Evolutionary conservation across 2,888 invertebrate species (phyloP), one percentile per base, ranked within the genome.

Genomic region (Synergus umbraculus): DNA sequence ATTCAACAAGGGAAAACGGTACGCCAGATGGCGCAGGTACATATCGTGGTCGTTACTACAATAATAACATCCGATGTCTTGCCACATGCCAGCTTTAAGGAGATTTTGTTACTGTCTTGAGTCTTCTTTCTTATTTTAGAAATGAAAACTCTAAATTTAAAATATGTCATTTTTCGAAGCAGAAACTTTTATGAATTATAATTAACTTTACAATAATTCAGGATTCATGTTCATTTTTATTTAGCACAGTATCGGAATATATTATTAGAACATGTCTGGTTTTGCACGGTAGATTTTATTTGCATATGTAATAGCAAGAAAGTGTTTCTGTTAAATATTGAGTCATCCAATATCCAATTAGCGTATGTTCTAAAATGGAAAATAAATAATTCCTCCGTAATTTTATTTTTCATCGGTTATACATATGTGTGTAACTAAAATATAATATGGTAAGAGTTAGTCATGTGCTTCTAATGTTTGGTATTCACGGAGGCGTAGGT

Each of bases 401-500:
- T 29, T 29, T 29, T 29, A 3, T 29, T 29, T 29, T 29, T 29
- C 29, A 29, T 29, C 29, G 29, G 29, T 3, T 29, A 29, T 29
- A 29, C 29, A 29, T 29, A 29, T 29, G 29, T 29, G 3, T 29
- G 3, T 29, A 29, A 29, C 29, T 29, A 29, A 29, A 29, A 29
- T 29, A 29, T 29, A 29, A 29, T 29, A 29, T 29, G n/a, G 69
- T 69, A 65, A 65, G 5, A 73, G 49, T 29, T 83, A 84, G 79
- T 79, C 83, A 69, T 78, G 78, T 83, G 82, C 81, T 87, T 86
- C 85, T 86, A 89, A 88, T 79, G 82, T 83, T 92, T 91, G 88
- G 91, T 92, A 92, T 92, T 92, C 92, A 85, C 88, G 85, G 85
- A 88, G 86, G 91, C 90, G 88, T 89, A 87, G 88, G 87, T 88